phyloP scores from a whole-genome alignment of 1,140 invertebrate species.

The Nasonia giraulti region DNA sequence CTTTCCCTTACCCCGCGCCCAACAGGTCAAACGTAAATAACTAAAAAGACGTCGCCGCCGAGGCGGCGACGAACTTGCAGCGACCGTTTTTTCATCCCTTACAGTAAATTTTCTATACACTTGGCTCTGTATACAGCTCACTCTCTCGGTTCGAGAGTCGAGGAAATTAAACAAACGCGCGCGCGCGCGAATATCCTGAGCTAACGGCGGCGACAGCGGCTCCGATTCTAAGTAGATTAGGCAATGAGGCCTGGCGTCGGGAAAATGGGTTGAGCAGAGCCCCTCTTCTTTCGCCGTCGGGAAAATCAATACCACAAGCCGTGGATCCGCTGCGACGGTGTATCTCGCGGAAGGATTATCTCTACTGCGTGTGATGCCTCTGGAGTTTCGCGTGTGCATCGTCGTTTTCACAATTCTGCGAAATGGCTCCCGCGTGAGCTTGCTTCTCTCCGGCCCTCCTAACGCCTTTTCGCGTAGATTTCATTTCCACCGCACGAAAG shows the following conservation, averaged over 20 bases:
- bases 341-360: conserved; percentile 44
- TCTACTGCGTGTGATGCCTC: neutral
- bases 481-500: no score
- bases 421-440: no score
- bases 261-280: neutral
- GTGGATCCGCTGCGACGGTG: neutral
- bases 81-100: neutral
- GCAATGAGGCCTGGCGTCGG: neutral
- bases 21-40: conserved; percentile 28
- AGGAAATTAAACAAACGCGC: neutral
- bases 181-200: no score
- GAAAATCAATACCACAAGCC: conserved; percentile 43
- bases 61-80: neutral
- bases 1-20: neutral
- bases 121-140: no score
- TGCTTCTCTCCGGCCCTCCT: no score
- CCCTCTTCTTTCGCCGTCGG: neutral
- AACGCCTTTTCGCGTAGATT: no score
- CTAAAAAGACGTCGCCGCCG: no score
- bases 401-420: no score
- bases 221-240: neutral
- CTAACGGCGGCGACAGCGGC: no score
- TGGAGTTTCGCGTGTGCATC: no score
- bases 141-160: neutral
- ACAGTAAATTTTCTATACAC: neutral